Evolutionary conservation across 2,113 vertebrate genomes (phyloP).

Genomic region (Eptesicus fuscus): DNA sequence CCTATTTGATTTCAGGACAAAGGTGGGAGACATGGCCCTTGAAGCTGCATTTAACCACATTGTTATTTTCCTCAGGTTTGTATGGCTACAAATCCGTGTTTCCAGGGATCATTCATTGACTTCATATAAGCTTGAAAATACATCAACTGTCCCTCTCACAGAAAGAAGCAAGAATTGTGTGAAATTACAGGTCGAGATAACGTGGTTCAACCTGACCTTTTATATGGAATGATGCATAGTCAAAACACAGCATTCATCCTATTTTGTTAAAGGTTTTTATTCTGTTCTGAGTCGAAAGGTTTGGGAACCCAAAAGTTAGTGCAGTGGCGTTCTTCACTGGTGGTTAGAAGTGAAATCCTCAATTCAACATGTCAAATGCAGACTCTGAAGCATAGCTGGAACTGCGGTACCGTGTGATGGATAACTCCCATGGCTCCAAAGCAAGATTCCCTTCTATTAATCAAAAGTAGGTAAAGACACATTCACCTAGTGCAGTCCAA

Average conservation of each 20-base stretch:
- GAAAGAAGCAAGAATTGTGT: not conserved
- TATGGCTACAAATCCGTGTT: not conserved
- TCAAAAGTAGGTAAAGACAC: not conserved
- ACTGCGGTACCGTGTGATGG: not conserved
- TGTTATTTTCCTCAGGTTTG: not conserved
- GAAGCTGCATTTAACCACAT: rapidly evolving
- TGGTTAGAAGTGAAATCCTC: not conserved
- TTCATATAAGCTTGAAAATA: not conserved
- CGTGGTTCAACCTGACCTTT: not conserved
- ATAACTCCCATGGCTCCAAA: not conserved
- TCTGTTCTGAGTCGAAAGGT: not conserved
- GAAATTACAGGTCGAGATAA: not conserved
- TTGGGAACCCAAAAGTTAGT: not conserved
- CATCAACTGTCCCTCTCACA: not conserved
- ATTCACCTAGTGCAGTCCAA: not conserved
- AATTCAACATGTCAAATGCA: not conserved
- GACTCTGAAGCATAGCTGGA: not conserved
- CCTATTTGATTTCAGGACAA: not conserved
- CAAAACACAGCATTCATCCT: not conserved
- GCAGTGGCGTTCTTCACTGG: not conserved
- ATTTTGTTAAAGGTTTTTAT: not conserved
- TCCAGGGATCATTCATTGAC: not conserved
- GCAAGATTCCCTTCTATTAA: not conserved
- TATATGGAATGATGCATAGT: too few species aligned
- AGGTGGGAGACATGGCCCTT: not conserved